Conservation (phyloP, 2,888 invertebrate species). For the Orchesella flavescens region DNA sequence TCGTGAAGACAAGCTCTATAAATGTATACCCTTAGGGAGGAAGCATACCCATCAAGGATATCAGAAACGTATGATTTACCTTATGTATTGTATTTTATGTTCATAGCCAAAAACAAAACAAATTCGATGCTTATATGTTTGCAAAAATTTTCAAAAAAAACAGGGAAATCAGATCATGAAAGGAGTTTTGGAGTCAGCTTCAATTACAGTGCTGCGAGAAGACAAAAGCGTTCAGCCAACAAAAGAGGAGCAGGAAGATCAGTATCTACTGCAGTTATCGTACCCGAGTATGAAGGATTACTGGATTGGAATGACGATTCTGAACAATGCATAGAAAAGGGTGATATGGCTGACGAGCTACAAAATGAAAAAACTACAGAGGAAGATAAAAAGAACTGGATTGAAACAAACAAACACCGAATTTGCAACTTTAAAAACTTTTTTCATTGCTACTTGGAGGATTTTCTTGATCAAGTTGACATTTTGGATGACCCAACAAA, state of each 20-base stretch:
- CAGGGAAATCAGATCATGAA: no score
- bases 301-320: constrained; percentile 30
- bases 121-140: neutral
- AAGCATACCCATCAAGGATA: no score
- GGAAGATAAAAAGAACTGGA: constrained; percentile 24
- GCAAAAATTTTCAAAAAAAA: neutral
- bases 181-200: no score
- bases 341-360: constrained; percentile 26
- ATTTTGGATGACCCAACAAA: neutral
- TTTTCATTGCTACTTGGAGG: constrained; percentile 35
- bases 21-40: neutral
- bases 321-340: constrained; percentile 10
- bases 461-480: neutral
- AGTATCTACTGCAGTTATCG: neutral
- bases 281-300: constrained; percentile 18
- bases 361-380: neutral
- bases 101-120: neutral
- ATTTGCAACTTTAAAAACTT: constrained; percentile 51
- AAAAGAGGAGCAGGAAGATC: no score
- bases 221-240: no score
- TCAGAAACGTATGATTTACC: no score
- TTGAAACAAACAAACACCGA: constrained; percentile 10
- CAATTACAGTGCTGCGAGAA: no score
- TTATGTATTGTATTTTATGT: no score
- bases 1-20: constrained; percentile 21